A percentile compares a stretch with the other conserved stretches of the same genome.
phyloP scores from a whole-genome alignment of 2,888 invertebrate genomes.

The Pristionchus mayeri region DNA sequence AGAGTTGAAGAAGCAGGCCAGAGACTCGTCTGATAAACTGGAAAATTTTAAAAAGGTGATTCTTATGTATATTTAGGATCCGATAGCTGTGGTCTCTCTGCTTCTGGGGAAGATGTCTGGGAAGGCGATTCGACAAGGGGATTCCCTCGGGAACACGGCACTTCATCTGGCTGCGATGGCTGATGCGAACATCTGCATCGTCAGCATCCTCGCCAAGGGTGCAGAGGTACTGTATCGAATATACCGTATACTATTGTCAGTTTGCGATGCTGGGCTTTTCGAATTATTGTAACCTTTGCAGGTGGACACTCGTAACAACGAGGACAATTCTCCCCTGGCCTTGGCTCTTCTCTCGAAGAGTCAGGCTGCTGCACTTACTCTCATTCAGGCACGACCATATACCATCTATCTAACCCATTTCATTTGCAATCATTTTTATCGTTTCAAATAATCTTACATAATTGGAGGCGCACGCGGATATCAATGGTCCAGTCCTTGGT shows the following conservation, averaged over 20 bases:
- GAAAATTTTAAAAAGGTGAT: neutral
- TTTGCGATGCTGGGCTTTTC: too few relatives aligned
- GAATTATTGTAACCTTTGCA: slow-evolving; percentile 15
- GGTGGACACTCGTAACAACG: slow-evolving; percentile 51
- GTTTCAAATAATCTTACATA: neutral
- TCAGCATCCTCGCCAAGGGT: slow-evolving; percentile 58
- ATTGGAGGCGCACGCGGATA: slow-evolving; percentile 19
- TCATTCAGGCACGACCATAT: slow-evolving; percentile 71
- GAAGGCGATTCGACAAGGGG: slow-evolving; percentile 45
- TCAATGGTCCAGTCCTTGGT: slow-evolving; percentile 21
- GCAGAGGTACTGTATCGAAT: slow-evolving; percentile 54
- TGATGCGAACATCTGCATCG: slow-evolving; percentile 70
- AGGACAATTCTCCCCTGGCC: slow-evolving; percentile 77
- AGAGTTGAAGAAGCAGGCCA: slow-evolving; percentile 13
- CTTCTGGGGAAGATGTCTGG: slow-evolving; percentile 54
- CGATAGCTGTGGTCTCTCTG: slow-evolving; percentile 64
- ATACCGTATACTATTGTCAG: too few relatives aligned
- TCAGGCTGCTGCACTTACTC: slow-evolving; percentile 73
- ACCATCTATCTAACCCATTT: slow-evolving; percentile 44
- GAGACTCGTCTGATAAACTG: slow-evolving; percentile 44
- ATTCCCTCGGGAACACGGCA: slow-evolving; percentile 75
- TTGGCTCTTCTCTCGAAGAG: slow-evolving; percentile 74
- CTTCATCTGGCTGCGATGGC: slow-evolving; percentile 77
- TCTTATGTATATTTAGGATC: slow-evolving; percentile 55
- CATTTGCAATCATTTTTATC: neutral